A percentile compares a stretch with the other conserved stretches of the same genome.
Conservation (phyloP, 2,888 invertebrate species). For the Deilephila elpenor region DNA sequence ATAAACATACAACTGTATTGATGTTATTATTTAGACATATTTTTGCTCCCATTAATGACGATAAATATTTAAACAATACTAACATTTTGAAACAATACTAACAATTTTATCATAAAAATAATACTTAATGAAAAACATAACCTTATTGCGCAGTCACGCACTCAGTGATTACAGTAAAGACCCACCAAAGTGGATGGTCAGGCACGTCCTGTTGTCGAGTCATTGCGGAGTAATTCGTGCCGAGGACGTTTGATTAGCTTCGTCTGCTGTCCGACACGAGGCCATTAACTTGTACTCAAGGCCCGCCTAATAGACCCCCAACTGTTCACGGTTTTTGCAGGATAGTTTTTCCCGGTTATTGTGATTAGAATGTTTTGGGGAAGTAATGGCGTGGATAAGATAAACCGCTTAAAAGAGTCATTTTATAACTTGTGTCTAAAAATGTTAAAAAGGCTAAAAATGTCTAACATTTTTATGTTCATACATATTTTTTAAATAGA, state of each 20-base stretch:
- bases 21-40: too few species aligned
- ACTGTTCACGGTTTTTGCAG: not conserved
- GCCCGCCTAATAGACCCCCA: not conserved
- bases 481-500: too few species aligned
- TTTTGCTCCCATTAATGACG: too few species aligned
- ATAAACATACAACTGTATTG: too few species aligned
- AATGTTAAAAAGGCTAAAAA: too few species aligned
- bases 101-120: too few species aligned
- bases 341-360: not conserved
- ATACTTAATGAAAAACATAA: not conserved
- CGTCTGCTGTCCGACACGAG: constrained; percentile 55
- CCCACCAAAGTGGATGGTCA: constrained; percentile 5
- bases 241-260: constrained; percentile 46
- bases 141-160: not conserved
- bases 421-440: too few species aligned
- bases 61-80: too few species aligned
- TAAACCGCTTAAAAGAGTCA: too few species aligned
- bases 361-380: constrained; percentile 1
- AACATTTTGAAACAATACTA: too few species aligned
- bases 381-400: not conserved
- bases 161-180: not conserved
- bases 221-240: constrained; percentile 18
- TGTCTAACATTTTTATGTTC: too few species aligned
- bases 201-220: constrained; percentile 10
- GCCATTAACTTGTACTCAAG: constrained; percentile 41